phyloP scores from a whole-genome alignment of 1,140 invertebrate species.

The Procambarus virginalis region DNA sequence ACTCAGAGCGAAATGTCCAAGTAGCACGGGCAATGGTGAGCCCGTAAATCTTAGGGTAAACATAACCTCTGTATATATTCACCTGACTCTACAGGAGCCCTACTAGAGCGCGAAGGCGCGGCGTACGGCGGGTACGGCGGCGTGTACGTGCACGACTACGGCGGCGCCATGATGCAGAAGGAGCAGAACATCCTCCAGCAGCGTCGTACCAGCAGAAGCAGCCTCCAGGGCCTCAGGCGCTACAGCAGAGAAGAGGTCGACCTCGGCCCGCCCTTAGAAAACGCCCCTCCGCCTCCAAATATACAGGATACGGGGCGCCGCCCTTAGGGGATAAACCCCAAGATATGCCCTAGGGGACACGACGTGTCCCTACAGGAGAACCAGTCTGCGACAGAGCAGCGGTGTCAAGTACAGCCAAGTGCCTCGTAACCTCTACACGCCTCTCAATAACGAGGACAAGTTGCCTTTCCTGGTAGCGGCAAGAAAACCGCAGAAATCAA shows the following conservation, averaged over 20 bases:
- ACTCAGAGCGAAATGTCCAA: no score
- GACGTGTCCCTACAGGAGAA: conserved; percentile 28
- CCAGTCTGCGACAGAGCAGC: conserved; percentile 37
- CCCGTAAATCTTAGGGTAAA: no score
- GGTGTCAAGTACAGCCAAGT: conserved; percentile 61
- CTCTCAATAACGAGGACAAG: conserved; percentile 64
- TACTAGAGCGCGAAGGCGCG: conserved; percentile 26
- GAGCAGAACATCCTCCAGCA: conserved; percentile 60
- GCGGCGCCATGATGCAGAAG: conserved; percentile 71
- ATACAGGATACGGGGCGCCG: not conserved
- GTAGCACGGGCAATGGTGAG: no score
- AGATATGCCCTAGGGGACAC: no score
- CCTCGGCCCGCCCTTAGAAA: conserved; percentile 43
- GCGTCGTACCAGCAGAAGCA: conserved; percentile 42
- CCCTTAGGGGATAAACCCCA: not conserved
- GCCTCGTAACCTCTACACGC: conserved; percentile 63
- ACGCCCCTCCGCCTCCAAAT: conserved; percentile 39
- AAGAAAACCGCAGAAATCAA: conserved; percentile 62
- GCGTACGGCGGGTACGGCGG: conserved; percentile 62
- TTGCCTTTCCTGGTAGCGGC: conserved; percentile 19
- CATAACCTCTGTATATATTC: no score
- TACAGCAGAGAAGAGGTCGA: conserved; percentile 39
- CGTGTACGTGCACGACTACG: conserved; percentile 71
- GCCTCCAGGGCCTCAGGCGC: conserved; percentile 28
- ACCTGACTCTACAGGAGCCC: not conserved